Evolutionary conservation across 2,888 invertebrate species (phyloP).

Genomic region (Pheosia gnoma): DNA sequence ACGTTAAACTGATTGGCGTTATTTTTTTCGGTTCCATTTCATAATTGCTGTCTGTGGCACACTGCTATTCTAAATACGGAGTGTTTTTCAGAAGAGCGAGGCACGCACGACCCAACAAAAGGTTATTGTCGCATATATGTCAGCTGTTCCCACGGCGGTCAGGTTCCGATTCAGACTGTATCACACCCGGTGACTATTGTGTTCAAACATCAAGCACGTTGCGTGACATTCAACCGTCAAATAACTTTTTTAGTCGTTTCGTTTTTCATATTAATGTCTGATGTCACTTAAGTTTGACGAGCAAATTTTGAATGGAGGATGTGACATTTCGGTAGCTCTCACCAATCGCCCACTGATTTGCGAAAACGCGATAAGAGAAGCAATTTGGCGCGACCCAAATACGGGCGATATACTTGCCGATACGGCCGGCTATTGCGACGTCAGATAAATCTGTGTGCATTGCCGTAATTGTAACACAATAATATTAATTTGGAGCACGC

Average conservation of each 20-base stretch:
- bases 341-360: slow-evolving; percentile 47
- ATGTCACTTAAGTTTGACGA: slow-evolving; percentile 11
- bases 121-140: slow-evolving; percentile 73
- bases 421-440: slow-evolving; percentile 49
- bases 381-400: slow-evolving; percentile 63
- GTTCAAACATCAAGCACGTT: slow-evolving; percentile 21
- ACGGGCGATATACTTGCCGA: slow-evolving; percentile 47
- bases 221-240: slow-evolving; percentile 13
- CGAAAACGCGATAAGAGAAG: slow-evolving; percentile 56
- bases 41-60: slow-evolving; percentile 19
- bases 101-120: slow-evolving; percentile 57
- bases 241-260: slow-evolving; percentile 7
- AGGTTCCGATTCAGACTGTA: slow-evolving; percentile 38
- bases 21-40: slow-evolving; percentile 36
- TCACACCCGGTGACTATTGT: slow-evolving; percentile 43
- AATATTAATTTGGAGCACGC: slow-evolving; percentile 67
- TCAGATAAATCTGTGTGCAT: slow-evolving; percentile 53
- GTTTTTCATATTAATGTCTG: background rate
- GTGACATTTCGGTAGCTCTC: slow-evolving; percentile 30
- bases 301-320: slow-evolving; percentile 25
- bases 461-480: slow-evolving; percentile 67
- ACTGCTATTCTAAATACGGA: slow-evolving; percentile 25
- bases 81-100: slow-evolving; percentile 39
- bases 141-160: slow-evolving; percentile 67
- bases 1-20: slow-evolving; percentile 49